Percentiles rank a stretch among this genome's conserved stretches.
phyloP scores from a whole-genome alignment of 23 tunicate genomes.

The Styela plicata region DNA sequence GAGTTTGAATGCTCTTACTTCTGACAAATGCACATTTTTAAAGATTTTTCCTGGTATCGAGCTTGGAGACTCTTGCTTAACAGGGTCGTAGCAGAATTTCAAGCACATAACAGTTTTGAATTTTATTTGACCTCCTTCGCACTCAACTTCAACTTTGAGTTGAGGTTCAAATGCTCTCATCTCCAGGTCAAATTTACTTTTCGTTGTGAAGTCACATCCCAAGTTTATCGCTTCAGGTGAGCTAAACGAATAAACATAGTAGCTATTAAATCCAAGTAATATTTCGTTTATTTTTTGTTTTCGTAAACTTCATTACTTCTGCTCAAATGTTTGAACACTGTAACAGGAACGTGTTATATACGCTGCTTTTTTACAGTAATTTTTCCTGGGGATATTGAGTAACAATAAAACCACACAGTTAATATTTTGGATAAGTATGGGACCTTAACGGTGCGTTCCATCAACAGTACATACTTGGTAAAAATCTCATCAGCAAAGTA shows the following conservation, averaged over 20 bases:
- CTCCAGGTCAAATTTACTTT: background rate
- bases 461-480: too few relatives aligned
- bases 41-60: background rate
- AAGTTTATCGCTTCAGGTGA: background rate
- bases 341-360: background rate
- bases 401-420: too few relatives aligned
- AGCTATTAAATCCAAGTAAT: background rate
- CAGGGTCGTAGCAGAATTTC: background rate
- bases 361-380: too few relatives aligned
- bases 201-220: background rate
- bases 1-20: background rate
- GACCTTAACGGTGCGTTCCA: too few relatives aligned
- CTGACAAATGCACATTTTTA: background rate
- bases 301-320: background rate
- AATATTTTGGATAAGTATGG: too few relatives aligned
- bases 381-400: too few relatives aligned
- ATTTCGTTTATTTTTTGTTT: background rate
- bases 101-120: background rate
- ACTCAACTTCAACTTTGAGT: background rate
- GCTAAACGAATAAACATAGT: background rate
- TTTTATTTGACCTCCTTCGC: background rate
- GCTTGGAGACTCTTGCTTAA: background rate
- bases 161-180: background rate
- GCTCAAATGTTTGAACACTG: too few relatives aligned
- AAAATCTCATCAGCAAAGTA: too few relatives aligned